phyloP scores from a whole-genome alignment of 2,113 vertebrate species.

The Heterochromis multidens region DNA sequence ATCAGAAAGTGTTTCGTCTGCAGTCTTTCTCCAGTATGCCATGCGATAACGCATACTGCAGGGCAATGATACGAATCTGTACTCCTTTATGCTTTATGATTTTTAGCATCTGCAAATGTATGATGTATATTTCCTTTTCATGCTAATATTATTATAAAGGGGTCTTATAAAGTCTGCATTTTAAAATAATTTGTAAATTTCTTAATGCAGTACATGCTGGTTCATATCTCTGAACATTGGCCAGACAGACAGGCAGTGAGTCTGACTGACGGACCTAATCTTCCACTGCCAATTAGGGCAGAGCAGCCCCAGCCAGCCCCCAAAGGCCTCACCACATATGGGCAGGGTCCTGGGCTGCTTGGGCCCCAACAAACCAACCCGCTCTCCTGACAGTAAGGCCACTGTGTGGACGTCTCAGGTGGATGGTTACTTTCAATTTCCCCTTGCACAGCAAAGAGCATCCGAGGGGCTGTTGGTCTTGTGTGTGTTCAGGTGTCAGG shows the following conservation, averaged over 20 bases:
- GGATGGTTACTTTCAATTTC: slow-evolving; percentile 39
- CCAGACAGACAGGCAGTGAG: slow-evolving; percentile 13
- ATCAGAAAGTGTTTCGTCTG: slow-evolving; percentile 47
- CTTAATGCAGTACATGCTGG: background rate
- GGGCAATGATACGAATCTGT: background rate
- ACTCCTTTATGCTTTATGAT: background rate
- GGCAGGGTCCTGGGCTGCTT: slow-evolving; percentile 26
- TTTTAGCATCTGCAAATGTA: background rate
- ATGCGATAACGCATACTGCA: slow-evolving; percentile 6
- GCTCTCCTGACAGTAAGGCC: slow-evolving; percentile 39
- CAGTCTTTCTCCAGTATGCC: slow-evolving; percentile 36
- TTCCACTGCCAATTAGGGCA: slow-evolving; percentile 44
- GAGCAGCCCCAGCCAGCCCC: slow-evolving; percentile 23
- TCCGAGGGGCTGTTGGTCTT: slow-evolving; percentile 17
- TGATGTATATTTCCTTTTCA: background rate
- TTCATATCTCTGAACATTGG: slow-evolving; percentile 11
- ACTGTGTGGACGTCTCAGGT: slow-evolving; percentile 60
- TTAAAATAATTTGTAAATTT: background rate
- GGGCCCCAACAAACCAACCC: slow-evolving; percentile 32
- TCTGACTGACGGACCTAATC: slow-evolving; percentile 23
- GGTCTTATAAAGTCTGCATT: background rate
- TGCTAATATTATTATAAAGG: background rate
- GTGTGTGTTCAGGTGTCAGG: slow-evolving; percentile 68
- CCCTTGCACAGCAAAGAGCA: slow-evolving; percentile 26
- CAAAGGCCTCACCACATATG: slow-evolving; percentile 46